Evolutionary conservation across 1,140 invertebrate species (phyloP).

Genomic region (Diachasmimorpha longicaudata): DNA sequence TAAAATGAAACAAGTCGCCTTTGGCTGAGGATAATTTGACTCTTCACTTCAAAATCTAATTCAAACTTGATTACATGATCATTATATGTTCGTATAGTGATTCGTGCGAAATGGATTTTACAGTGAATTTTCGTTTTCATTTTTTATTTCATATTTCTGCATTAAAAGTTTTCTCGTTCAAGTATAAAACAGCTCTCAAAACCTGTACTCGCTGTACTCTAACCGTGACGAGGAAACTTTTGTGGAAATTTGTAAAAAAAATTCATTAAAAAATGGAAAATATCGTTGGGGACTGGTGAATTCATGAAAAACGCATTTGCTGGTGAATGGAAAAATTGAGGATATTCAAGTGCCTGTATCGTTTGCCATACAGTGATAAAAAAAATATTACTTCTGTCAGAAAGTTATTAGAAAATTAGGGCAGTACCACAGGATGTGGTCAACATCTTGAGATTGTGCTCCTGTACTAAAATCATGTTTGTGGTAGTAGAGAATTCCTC

Average conservation of each 20-base stretch:
- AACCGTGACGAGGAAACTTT: background rate
- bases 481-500: too few species aligned
- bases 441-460: too few species aligned
- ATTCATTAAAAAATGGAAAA: background rate
- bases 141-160: background rate
- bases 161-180: conserved; percentile 9
- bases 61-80: background rate
- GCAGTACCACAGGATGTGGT: too few species aligned
- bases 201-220: background rate
- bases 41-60: background rate
- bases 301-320: background rate
- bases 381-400: too few species aligned
- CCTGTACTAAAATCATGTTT: too few species aligned
- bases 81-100: background rate
- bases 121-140: background rate
- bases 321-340: too few species aligned
- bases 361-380: too few species aligned
- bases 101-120: background rate
- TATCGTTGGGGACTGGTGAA: background rate
- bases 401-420: too few species aligned
- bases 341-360: too few species aligned
- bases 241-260: too few species aligned
- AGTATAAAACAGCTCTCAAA: conserved; percentile 9
- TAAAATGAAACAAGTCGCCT: too few species aligned
- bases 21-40: too few species aligned